Evolutionary conservation across 2,888 invertebrate genomes (phyloP), one percentile per base, ranked within the genome.

Genomic region (Megastigmus dorsalis): DNA sequence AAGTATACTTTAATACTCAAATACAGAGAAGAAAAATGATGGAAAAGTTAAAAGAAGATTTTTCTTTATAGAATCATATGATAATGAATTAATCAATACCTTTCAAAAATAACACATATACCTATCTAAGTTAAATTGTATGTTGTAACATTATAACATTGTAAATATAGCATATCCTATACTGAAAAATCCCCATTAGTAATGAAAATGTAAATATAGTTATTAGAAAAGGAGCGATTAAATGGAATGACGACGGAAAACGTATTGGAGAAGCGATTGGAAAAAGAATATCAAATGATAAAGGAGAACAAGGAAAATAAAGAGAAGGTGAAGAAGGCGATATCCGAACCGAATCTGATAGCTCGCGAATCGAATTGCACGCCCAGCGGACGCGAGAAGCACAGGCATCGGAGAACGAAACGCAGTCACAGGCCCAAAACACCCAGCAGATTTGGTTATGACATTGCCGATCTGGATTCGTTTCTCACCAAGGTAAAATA

Each of bases 401-500:
- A 84, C 63, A 78, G 83, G 18, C 82, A 84, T 72, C 78, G 85
- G 45, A 78, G 83, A 48, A 78, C 83, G 0, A 85, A 84, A 78
- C 81, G 85, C 3, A 79, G 80, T 15, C 84, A 84, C 54, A 85
- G 82, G 30, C 79, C 84, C 5, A 80, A 84, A 78, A 79, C 82
- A 5, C 80, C 82, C 0, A 83, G 79, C 36, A 89, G 88, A 83
- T 94, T 95, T 81, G 95, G 95, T 60, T 95, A 95, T 82, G 94
- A 95, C 80, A 95, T 95, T 57, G 91, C 92, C 76, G 95, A 95
- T 86, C 91, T 95, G 76, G 95, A 95, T 84, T 92, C 92, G 76
- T 95, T 95, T 85, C 89, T 95, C 62, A 92, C 93, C 5, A 93
- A 94, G 91, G 93, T 93, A 84, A 88, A 23, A 13, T n/a, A n/a